Conservation (phyloP, 2,888 invertebrate genomes). For the Diabrotica balteata region DNA sequence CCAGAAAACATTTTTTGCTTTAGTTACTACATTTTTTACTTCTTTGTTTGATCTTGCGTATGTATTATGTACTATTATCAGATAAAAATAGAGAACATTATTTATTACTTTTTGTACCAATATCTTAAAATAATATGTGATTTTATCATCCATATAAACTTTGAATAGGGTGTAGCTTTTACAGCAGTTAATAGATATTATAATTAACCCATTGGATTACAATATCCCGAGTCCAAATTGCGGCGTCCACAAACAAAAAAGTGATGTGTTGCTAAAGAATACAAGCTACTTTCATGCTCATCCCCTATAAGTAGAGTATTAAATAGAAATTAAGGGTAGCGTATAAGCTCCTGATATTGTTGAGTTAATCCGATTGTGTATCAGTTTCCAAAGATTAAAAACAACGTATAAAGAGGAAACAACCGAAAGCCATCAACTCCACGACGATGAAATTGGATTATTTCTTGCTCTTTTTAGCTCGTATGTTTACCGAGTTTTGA, state of each 20-base stretch:
- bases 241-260: not conserved
- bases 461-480: slow-evolving; percentile 1
- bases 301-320: slow-evolving; percentile 14
- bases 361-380: slow-evolving; percentile 37
- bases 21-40: too few relatives aligned
- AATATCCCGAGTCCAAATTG: not conserved
- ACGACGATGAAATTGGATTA: slow-evolving; percentile 14
- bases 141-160: too few relatives aligned
- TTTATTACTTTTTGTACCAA: too few relatives aligned
- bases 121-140: too few relatives aligned
- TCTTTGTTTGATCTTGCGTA: too few relatives aligned
- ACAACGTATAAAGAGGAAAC: slow-evolving; percentile 2
- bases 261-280: not conserved
- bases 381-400: slow-evolving; percentile 36
- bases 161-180: too few relatives aligned
- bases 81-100: too few relatives aligned
- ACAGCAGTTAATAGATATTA: too few relatives aligned
- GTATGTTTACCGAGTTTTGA: too few relatives aligned
- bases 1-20: too few relatives aligned
- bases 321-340: slow-evolving; percentile 27
- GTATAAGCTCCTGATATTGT: slow-evolving; percentile 26
- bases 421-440: slow-evolving; percentile 10
- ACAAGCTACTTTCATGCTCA: slow-evolving; percentile 6
- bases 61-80: too few relatives aligned
- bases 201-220: not conserved